Evolutionary conservation across 37 sponge, comb jelly and placozoan genomes (phyloP).

Genomic region (Corticium candelabrum): DNA sequence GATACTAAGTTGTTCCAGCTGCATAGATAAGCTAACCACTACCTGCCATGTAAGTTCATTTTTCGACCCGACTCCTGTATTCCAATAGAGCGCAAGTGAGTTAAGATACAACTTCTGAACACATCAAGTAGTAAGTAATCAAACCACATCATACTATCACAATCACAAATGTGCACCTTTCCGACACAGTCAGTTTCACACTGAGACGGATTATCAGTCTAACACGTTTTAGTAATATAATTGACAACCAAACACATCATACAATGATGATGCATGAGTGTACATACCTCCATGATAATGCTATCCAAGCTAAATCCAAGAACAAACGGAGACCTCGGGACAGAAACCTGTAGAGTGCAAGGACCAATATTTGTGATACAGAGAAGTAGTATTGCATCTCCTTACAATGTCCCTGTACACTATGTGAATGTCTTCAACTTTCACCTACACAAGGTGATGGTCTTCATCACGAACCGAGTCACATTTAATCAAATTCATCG

Average conservation of each 20-base stretch:
- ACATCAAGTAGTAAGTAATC: too few relatives aligned
- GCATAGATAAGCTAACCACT: neutral
- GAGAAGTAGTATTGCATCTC: too few relatives aligned
- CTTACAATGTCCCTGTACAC: neutral
- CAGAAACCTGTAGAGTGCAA: neutral
- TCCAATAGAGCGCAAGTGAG: neutral
- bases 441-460: neutral
- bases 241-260: too few relatives aligned
- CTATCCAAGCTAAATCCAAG: neutral
- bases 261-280: too few relatives aligned
- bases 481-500: neutral
- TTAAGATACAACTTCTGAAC: neutral
- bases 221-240: too few relatives aligned
- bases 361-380: too few relatives aligned
- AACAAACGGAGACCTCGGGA: neutral
- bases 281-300: neutral
- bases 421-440: neutral
- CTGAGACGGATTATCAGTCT: too few relatives aligned
- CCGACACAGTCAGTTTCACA: too few relatives aligned
- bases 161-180: too few relatives aligned
- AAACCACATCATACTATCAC: too few relatives aligned
- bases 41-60: neutral
- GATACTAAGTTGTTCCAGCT: too few relatives aligned
- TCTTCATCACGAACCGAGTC: neutral
- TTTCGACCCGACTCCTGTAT: neutral